Evolutionary conservation across 2,888 invertebrate genomes (phyloP).

Genomic region (Caenorhabditis wallacei): DNA sequence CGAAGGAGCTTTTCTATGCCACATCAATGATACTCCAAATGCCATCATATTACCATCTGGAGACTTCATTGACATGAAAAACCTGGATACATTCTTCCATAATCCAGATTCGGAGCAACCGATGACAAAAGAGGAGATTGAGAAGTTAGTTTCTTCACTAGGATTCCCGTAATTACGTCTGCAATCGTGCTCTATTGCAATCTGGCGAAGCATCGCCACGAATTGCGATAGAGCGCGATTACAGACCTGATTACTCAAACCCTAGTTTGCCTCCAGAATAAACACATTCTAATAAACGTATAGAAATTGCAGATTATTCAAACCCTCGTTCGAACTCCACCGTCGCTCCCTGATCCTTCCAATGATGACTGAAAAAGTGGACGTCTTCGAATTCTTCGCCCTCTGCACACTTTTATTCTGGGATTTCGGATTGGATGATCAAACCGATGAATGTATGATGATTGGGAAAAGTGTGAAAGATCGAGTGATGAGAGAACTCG

Average conservation of each 20-base stretch:
- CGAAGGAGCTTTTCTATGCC: constrained; percentile 49
- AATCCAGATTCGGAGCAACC: constrained; percentile 26
- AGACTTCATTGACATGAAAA: constrained; percentile 57
- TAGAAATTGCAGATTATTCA: constrained; percentile 55
- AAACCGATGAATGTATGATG: constrained; percentile 45
- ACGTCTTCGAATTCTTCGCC: constrained; percentile 55
- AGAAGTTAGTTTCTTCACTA: constrained; percentile 31
- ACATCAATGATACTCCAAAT: constrained; percentile 43
- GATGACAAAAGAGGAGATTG: constrained; percentile 32
- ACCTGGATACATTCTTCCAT: constrained; percentile 45
- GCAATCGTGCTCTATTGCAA: no score
- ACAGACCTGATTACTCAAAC: no score
- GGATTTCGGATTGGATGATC: constrained; percentile 60
- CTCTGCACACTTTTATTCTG: constrained; percentile 53
- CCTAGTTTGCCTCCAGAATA: no score
- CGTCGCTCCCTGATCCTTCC: constrained; percentile 33
- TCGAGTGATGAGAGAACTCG: constrained; percentile 48
- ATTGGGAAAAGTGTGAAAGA: constrained; percentile 45
- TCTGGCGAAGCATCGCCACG: no score
- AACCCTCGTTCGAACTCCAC: constrained; percentile 47
- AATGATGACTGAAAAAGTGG: constrained; percentile 51
- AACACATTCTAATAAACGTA: constrained; percentile 20
- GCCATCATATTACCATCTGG: constrained; percentile 51
- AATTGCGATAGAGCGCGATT: no score
- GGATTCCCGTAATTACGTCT: no score